Percentiles rank a stretch among this genome's conserved stretches.
Conservation (phyloP, 2,797 vertebrate species). For the Enteromius mattozi region DNA sequence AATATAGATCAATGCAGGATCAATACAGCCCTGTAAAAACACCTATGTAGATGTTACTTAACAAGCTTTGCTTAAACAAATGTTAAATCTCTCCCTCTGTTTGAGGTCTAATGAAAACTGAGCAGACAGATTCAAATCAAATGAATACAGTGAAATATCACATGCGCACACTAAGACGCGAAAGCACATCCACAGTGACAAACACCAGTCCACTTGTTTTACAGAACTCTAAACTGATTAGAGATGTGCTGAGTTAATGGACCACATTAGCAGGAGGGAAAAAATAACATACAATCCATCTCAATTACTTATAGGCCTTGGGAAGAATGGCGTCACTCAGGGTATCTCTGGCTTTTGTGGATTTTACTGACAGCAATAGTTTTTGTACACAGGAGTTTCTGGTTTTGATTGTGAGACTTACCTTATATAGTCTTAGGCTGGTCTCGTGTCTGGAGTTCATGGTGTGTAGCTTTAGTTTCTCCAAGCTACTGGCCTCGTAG, state of each 20-base stretch:
- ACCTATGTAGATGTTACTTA: slow-evolving; percentile 36
- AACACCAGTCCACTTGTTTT: slow-evolving; percentile 86
- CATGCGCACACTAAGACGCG: not conserved
- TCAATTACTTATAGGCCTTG: slow-evolving; percentile 74
- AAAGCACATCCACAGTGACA: slow-evolving; percentile 62
- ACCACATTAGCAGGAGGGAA: slow-evolving; percentile 87
- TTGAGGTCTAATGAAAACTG: not conserved
- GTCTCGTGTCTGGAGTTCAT: slow-evolving; percentile 91
- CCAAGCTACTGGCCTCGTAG: slow-evolving; percentile 94
- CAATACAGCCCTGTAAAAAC: slow-evolving; percentile 42
- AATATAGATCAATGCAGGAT: slow-evolving; percentile 41
- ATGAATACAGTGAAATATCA: slow-evolving; percentile 25
- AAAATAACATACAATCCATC: slow-evolving; percentile 90
- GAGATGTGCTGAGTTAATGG: slow-evolving; percentile 89
- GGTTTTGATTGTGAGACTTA: slow-evolving; percentile 60
- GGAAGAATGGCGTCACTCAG: slow-evolving; percentile 48
- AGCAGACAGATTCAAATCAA: slow-evolving; percentile 24
- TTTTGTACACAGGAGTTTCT: not conserved
- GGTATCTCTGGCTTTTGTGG: slow-evolving; percentile 52
- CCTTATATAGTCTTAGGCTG: slow-evolving; percentile 94
- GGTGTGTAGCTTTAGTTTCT: slow-evolving; percentile 94
- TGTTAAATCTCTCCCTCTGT: not conserved
- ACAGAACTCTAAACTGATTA: slow-evolving; percentile 90
- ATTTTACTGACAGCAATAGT: slow-evolving; percentile 31
- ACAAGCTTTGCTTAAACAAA: slow-evolving; percentile 41